Evolutionary conservation across 2,888 invertebrate species (phyloP).

Genomic region (Nomada fabriciana): DNA sequence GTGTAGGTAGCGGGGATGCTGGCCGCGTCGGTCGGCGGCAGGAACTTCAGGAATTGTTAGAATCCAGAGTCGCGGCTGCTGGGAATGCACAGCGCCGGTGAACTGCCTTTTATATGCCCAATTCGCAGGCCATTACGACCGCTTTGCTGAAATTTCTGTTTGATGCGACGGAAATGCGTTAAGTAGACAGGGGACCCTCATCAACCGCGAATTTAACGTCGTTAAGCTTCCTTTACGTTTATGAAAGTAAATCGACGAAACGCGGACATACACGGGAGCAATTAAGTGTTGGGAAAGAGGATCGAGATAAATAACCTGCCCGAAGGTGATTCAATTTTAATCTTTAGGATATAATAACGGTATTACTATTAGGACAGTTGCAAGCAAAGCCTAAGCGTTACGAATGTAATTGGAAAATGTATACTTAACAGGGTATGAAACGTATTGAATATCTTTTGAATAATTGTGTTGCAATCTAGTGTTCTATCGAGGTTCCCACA

Average conservation of each 20-base stretch:
- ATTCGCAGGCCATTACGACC: constrained; percentile 47
- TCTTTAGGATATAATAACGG: neutral
- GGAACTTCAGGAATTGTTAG: constrained; percentile 48
- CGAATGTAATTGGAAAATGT: no score
- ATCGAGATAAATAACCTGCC: neutral
- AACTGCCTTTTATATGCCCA: constrained; percentile 45
- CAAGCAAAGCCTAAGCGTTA: no score
- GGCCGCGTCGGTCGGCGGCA: constrained; percentile 7
- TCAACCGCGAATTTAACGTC: constrained; percentile 43
- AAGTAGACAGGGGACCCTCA: constrained; percentile 32
- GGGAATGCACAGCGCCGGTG: constrained; percentile 33
- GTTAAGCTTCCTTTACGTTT: constrained; percentile 13
- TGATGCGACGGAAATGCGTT: constrained; percentile 49
- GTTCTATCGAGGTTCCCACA: no score
- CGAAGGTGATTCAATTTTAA: neutral
- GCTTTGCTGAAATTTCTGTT: constrained; percentile 52
- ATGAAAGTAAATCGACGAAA: constrained; percentile 2
- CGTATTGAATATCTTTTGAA: no score
- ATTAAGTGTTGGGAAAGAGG: neutral
- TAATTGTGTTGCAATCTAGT: no score
- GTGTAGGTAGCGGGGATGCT: neutral
- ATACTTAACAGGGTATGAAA: no score
- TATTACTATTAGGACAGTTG: neutral
- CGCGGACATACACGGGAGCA: neutral
- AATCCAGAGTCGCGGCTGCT: constrained; percentile 29